These are phyloP conservation scores for Sisyra nigra DNA, from an alignment of 2,888 invertebrate species.

Conservation along the genomic window DNA sequence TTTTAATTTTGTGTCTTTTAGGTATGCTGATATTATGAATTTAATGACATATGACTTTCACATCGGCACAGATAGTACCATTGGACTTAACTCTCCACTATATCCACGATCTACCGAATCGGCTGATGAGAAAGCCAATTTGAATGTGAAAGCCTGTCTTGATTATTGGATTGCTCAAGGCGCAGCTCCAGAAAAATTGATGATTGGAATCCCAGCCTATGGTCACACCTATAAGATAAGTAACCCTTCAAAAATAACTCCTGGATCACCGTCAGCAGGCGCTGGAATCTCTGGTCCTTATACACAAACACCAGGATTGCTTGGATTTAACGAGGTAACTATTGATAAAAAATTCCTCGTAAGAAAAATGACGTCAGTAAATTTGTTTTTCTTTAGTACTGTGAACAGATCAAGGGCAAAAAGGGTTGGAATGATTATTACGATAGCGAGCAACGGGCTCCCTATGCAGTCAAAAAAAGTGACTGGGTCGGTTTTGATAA, in stretches of 20 bases:
- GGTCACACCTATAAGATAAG: conserved; percentile 48
- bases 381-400: too few species aligned
- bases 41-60: conserved; percentile 63
- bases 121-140: conserved; percentile 15
- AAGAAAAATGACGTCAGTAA: too few species aligned
- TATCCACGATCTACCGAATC: conserved; percentile 30
- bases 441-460: conserved; percentile 39
- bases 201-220: conserved; percentile 54
- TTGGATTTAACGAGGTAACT: conserved; percentile 66
- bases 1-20: conserved; percentile 21
- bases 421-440: conserved; percentile 36
- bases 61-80: conserved; percentile 44
- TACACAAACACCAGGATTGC: conserved; percentile 41
- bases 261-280: conserved; percentile 39
- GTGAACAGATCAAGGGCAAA: too few species aligned
- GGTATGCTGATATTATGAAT: conserved; percentile 46
- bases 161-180: conserved; percentile 37
- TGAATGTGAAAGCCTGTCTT: conserved; percentile 31
- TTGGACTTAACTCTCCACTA: conserved; percentile 53
- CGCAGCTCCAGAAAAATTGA: conserved; percentile 41
- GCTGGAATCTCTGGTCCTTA: conserved; percentile 44
- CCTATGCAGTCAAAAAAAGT: conserved; percentile 38
- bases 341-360: too few species aligned
- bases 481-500: conserved; percentile 61
- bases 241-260: conserved; percentile 24